Conservation (phyloP, 2,888 invertebrate genomes). For the Eupsilia transversa region DNA sequence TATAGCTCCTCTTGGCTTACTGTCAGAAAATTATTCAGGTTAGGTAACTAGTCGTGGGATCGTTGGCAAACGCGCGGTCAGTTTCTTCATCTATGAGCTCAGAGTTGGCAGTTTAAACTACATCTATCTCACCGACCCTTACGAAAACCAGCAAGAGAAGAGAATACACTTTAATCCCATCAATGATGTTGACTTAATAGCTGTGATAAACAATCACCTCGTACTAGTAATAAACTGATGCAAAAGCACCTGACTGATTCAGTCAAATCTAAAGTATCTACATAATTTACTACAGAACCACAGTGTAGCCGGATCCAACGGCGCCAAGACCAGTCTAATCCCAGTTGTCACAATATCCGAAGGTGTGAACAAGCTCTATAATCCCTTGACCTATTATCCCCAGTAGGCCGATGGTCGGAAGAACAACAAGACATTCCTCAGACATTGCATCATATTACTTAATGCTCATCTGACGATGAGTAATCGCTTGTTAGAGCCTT, state of each 20-base stretch:
- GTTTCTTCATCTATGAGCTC: constrained; percentile 55
- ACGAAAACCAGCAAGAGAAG: constrained; percentile 20
- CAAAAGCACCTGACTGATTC: neutral
- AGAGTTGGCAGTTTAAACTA: constrained; percentile 44
- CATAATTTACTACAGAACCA: constrained; percentile 20
- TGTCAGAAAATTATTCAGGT: constrained; percentile 48
- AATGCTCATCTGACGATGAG: constrained; percentile 49
- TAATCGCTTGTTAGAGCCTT: constrained; percentile 45
- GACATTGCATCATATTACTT: constrained; percentile 62
- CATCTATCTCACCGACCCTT: constrained; percentile 42
- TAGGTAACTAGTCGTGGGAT: constrained; percentile 50
- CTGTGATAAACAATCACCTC: neutral
- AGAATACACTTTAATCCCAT: neutral
- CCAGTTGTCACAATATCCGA: constrained; percentile 29
- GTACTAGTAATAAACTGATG: neutral
- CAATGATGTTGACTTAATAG: neutral
- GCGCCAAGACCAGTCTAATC: constrained; percentile 34
- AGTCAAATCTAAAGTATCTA: neutral
- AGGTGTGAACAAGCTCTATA: constrained; percentile 59
- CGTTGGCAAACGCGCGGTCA: constrained; percentile 43
- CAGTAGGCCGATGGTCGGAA: constrained; percentile 44
- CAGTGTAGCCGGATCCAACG: neutral
- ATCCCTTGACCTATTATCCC: constrained; percentile 67
- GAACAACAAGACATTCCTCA: constrained; percentile 58
- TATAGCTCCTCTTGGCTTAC: constrained; percentile 42